Percentiles rank a stretch among this genome's conserved stretches.
Conservation (phyloP, 2,113 vertebrate genomes). For the Microtus montanus region DNA sequence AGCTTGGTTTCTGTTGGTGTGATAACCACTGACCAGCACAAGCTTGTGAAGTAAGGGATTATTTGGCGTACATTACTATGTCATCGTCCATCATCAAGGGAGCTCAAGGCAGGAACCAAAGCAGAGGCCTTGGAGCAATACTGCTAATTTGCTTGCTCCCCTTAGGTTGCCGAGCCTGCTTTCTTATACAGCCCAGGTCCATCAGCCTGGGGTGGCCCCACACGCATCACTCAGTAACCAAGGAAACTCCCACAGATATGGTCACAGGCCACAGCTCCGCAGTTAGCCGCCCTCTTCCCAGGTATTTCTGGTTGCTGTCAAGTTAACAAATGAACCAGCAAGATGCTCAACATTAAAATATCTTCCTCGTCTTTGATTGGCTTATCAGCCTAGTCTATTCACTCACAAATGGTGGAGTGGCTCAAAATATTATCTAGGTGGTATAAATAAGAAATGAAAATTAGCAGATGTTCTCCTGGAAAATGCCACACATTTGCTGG, state of each 20-base stretch:
- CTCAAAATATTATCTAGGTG: constrained; percentile 36
- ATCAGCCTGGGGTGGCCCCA: not conserved
- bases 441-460: not conserved
- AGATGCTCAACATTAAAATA: not conserved
- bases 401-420: not conserved
- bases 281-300: not conserved
- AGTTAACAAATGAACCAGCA: not conserved
- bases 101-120: not conserved
- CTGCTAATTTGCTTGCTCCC: too few relatives aligned
- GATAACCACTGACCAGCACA: not conserved
- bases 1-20: not conserved
- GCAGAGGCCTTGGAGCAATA: not conserved
- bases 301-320: not conserved
- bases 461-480: not conserved
- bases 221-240: not conserved
- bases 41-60: not conserved
- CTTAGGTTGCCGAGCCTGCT: not conserved
- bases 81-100: too few relatives aligned
- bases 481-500: not conserved
- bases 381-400: not conserved
- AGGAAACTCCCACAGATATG: not conserved
- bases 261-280: not conserved
- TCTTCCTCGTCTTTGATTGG: not conserved
- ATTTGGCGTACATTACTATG: not conserved
- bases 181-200: not conserved